Evolutionary conservation across 1,140 invertebrate genomes (phyloP), one percentile per base, ranked within the genome.

Genomic region (Nylanderia fulva): DNA sequence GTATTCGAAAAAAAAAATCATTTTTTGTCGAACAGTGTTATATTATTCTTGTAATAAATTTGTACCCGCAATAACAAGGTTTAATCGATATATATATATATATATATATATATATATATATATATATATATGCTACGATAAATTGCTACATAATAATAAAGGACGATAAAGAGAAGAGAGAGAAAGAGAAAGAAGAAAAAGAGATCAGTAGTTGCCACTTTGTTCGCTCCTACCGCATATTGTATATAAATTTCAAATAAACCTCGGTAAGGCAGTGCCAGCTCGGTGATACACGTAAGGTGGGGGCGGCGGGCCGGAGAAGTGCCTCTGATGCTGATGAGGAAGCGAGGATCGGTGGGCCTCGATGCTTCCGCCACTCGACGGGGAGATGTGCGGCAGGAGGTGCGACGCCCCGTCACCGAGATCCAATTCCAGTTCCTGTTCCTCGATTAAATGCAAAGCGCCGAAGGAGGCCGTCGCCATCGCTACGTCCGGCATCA

Each of bases 401-500:
- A 94, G 89, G 75, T 97, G 97, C 52, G 96, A 96, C 1, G 96
- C 96, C 0, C 97, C 97, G 92, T 98, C 97, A 2, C 97, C 97
- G 84, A 98, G 95, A 94, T 98, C 97, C 85, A 98, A 94, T 90
- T 96, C 96, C 85, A 95, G 95, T 90, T 96, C 96, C 85, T 95
- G 96, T 75, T 95, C 95, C 87, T 96, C 96, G 86, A 97, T 97
- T 60, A 98, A 93, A 89, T 97, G 96, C 68, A 97, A 94, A 84
- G 97, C 96, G 15, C 96, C 96, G 56, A 98, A 95, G 0, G 97
- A 97, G 2, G 97, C 96, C 0, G 97, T 98, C 45, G 97, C 97
- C 97, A 98, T 97, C n/a, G 98, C 97, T 64, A 98, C 97, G 93
- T 98, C 98, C 1, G 98, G 98, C 97, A 98, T 98, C 89, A 97